phyloP scores from a whole-genome alignment of 2,113 vertebrate genomes.

The Xiphophorus hellerii region DNA sequence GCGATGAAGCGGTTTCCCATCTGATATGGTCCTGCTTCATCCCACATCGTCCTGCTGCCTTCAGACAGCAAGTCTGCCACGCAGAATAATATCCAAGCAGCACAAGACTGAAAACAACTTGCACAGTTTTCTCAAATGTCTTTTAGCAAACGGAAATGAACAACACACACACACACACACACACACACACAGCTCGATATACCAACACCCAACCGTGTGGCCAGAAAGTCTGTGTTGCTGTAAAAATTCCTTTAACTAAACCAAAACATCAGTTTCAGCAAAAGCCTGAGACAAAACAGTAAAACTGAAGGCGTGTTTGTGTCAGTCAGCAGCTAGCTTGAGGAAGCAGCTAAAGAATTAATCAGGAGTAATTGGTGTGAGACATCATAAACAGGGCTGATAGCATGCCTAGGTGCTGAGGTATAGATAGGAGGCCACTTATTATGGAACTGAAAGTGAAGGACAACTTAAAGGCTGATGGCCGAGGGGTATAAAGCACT shows the following conservation, averaged over 20 bases:
- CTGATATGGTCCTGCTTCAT: slow-evolving; percentile 45
- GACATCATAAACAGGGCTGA: slow-evolving; percentile 62
- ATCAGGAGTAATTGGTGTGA: slow-evolving; percentile 65
- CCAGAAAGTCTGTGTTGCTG: slow-evolving; percentile 11
- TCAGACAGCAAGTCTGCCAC: slow-evolving; percentile 27
- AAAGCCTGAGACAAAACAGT: slow-evolving; percentile 18
- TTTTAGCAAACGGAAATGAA: slow-evolving; percentile 37
- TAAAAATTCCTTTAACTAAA: slow-evolving; percentile 47
- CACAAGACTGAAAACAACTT: slow-evolving; percentile 34
- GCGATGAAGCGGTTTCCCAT: slow-evolving; percentile 8
- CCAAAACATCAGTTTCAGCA: slow-evolving; percentile 18
- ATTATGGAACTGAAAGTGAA: slow-evolving; percentile 36
- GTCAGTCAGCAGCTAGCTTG: slow-evolving; percentile 55
- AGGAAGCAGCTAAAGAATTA: slow-evolving; percentile 43
- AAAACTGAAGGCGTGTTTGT: slow-evolving; percentile 38
- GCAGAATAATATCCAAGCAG: slow-evolving; percentile 16
- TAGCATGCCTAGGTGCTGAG: slow-evolving; percentile 66
- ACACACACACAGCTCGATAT: slow-evolving; percentile 19
- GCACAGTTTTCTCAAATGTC: slow-evolving; percentile 43
- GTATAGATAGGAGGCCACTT: slow-evolving; percentile 57
- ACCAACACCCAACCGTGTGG: slow-evolving; percentile 25
- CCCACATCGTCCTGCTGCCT: slow-evolving; percentile 25
- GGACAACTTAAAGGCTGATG: slow-evolving; percentile 8
- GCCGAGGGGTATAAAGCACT: slow-evolving; percentile 20
- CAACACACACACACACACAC: slow-evolving; percentile 14